Evolutionary conservation across 2,888 invertebrate species (phyloP).

Genomic region (Cotesia congregata): DNA sequence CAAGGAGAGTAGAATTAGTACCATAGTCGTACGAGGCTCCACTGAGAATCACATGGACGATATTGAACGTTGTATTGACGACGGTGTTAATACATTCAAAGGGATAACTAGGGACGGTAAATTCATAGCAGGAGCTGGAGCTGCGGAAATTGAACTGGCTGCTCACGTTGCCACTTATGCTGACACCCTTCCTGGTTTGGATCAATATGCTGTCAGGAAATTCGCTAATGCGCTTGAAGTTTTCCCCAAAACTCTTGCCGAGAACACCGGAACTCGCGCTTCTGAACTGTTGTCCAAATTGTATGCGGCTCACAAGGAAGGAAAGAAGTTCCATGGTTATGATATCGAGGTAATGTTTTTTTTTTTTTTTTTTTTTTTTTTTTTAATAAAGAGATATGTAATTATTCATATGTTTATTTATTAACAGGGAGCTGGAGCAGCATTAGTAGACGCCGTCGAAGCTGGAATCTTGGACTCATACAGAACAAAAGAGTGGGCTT

Average conservation of each 20-base stretch:
- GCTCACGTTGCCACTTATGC: constrained; percentile 88
- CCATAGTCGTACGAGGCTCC: constrained; percentile 94
- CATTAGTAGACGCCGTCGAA: constrained; percentile 82
- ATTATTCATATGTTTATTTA: constrained; percentile 12
- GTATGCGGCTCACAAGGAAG: constrained; percentile 93
- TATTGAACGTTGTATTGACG: constrained; percentile 97
- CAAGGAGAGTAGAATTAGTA: constrained; percentile 88
- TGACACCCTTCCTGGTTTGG: constrained; percentile 92
- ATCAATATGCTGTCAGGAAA: constrained; percentile 96
- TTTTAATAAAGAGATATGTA: neutral
- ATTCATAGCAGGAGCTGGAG: constrained; percentile 94
- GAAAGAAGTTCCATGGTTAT: constrained; percentile 85
- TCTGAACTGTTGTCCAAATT: constrained; percentile 90
- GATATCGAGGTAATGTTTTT: constrained; percentile 82
- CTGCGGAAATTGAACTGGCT: constrained; percentile 94
- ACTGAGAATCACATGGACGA: constrained; percentile 99
- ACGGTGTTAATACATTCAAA: constrained; percentile 99
- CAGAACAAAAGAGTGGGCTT: constrained; percentile 90
- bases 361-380: neutral
- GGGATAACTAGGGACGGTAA: constrained; percentile 84
- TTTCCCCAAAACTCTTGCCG: constrained; percentile 92
- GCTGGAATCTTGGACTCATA: constrained; percentile 88
- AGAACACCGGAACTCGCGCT: constrained; percentile 92
- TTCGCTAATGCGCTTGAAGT: constrained; percentile 91
- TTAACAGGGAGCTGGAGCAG: constrained; percentile 75